Base-by-base conservation (phyloP, 2,888 invertebrate species). In the Drosophila borealis region DNA sequence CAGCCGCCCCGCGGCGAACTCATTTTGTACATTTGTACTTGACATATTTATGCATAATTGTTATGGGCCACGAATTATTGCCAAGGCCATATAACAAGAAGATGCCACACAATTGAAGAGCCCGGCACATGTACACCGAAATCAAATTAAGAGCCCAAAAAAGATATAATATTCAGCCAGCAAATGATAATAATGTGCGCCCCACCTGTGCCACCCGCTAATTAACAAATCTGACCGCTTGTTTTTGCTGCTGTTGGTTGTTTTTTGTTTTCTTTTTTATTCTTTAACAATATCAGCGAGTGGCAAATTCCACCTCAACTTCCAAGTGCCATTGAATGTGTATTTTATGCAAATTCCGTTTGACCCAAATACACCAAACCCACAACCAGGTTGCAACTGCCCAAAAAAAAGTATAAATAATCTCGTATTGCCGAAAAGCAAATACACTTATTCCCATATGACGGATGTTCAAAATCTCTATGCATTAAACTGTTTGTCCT, bases 31-130 rank as follows among this genome's bases (percentile, higher is more conserved):
- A 57, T 60, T 54, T 49, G 49, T 65, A 63, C 82, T 81, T 88
- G 87, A 80, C 89, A 88, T 69, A 75, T 85, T 72, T 82, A 88
- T 81, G 71, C 42, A 70, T 61, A 71, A 74, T 81, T 78, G 66
- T 65, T 51, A 49, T 67, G 70, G 46, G 29, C 34, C n/a, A 4
- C 46, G 19, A 53, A 14, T 29, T 44, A 51, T 65, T 67, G 74
- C 60, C 70, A 86, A 70, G 71, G 67, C 57, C 71, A 39, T 25
- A n/a, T 29, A 34, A 37, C 45, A 41, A 48, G 33, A 50, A 25
- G 49, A 60, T 67, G 60, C 57, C 54, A n/a, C 21, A 37, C 42
- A 46, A 45, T 42, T 46, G 37, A 59, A 54, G 54, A 61, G 11
- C 14, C 14, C 34, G 10, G 39, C 14, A 6, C 14, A 14, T 14